Conservation (phyloP, 2,888 invertebrate species). For the Synergus japonicus region DNA sequence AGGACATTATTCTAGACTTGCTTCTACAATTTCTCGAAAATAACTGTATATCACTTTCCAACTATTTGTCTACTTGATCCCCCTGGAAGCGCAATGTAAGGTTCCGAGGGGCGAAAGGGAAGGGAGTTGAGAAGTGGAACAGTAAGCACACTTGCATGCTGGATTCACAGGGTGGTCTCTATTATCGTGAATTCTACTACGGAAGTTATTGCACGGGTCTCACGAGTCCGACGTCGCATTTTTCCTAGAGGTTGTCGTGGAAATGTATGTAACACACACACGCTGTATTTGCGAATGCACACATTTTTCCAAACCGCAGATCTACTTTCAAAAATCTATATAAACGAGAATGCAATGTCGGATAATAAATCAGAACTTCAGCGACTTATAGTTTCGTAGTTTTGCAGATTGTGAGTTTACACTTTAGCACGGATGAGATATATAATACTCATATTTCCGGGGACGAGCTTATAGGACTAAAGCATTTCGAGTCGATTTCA, state of each 20-base stretch:
- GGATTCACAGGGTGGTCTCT: slow-evolving; percentile 66
- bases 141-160: slow-evolving; percentile 60
- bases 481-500: slow-evolving; percentile 22
- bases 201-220: slow-evolving; percentile 67
- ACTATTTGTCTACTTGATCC: slow-evolving; percentile 72
- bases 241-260: slow-evolving; percentile 55
- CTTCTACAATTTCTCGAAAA: slow-evolving; percentile 64
- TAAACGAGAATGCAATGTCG: slow-evolving; percentile 15
- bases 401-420: slow-evolving; percentile 63
- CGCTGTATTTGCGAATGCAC: slow-evolving; percentile 36
- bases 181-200: slow-evolving; percentile 70
- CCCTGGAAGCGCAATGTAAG: slow-evolving; percentile 55
- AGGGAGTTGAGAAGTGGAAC: slow-evolving; percentile 41
- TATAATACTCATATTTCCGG: slow-evolving; percentile 14
- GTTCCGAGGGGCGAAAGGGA: slow-evolving; percentile 32
- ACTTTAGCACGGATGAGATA: slow-evolving; percentile 19
- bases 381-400: slow-evolving; percentile 57
- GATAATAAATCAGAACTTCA: slow-evolving; percentile 63
- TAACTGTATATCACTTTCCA: slow-evolving; percentile 68
- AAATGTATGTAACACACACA: slow-evolving; percentile 48
- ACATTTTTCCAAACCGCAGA: slow-evolving; percentile 38
- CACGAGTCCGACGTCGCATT: slow-evolving; percentile 60
- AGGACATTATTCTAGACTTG: slow-evolving; percentile 21
- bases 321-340: not conserved
- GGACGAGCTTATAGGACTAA: slow-evolving; percentile 11